phyloP scores from a whole-genome alignment of 2,797 vertebrate genomes.

The Pipistrellus pipistrellus region DNA sequence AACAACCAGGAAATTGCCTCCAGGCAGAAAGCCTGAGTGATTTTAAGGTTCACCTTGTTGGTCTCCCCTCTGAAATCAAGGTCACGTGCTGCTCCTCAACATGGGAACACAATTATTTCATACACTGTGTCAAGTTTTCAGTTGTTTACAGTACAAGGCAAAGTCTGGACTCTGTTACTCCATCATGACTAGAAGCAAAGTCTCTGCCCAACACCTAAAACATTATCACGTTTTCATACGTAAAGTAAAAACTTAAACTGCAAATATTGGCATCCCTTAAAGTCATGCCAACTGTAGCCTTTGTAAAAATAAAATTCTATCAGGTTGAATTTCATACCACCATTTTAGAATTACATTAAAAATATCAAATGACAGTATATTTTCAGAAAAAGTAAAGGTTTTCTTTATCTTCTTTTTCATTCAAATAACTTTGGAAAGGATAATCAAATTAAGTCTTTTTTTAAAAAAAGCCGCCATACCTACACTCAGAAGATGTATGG shows the following conservation, averaged over 20 bases:
- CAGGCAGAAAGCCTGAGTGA: slow-evolving; percentile 20
- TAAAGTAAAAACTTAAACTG: slow-evolving; percentile 37
- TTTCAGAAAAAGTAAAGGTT: slow-evolving; percentile 15
- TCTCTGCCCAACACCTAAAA: neutral
- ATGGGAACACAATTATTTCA: neutral
- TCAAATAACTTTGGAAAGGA: slow-evolving; percentile 54
- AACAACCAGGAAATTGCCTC: neutral
- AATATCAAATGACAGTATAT: slow-evolving; percentile 46
- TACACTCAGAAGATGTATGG: slow-evolving; percentile 8
- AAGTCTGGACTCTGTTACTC: neutral
- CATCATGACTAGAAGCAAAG: neutral
- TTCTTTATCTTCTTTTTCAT: slow-evolving; percentile 55
- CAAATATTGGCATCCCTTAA: slow-evolving; percentile 57
- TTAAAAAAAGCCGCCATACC: neutral
- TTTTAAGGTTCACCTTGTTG: slow-evolving; percentile 38
- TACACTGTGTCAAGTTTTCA: neutral
- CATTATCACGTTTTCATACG: slow-evolving; percentile 21
- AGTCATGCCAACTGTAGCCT: neutral
- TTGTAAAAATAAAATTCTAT: slow-evolving; percentile 38
- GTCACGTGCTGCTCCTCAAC: neutral
- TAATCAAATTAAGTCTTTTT: slow-evolving; percentile 1
- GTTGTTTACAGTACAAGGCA: slow-evolving; percentile 45
- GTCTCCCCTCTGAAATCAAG: neutral
- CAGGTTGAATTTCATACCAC: slow-evolving; percentile 9
- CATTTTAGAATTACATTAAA: slow-evolving; percentile 43